Conservation (phyloP, 92 coral and sea anemone species). For the Hydrozoanthus gracilis region DNA sequence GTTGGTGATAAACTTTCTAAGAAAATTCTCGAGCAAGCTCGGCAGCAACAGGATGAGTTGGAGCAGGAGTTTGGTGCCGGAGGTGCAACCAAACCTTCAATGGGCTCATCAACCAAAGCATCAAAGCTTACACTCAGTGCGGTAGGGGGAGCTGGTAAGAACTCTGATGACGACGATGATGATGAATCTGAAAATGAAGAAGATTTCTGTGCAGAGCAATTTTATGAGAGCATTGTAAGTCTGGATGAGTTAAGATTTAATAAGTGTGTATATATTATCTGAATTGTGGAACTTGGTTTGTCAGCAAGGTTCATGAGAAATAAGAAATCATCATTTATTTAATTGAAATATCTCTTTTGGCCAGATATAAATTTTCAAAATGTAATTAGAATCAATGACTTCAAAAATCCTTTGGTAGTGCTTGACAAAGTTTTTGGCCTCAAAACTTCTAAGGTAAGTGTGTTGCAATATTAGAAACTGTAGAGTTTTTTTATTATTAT, state of each 20-base stretch:
- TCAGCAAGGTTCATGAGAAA: no score
- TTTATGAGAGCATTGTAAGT: slow-evolving; percentile 94
- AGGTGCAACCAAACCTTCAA: neutral
- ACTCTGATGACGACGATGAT: slow-evolving; percentile 58
- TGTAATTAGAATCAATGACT: no score
- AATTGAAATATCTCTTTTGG: no score
- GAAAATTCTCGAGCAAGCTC: slow-evolving; percentile 94
- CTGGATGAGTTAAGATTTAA: neutral
- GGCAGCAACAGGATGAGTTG: slow-evolving; percentile 93
- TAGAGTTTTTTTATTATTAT: no score
- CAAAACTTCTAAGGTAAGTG: no score
- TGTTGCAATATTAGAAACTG: no score
- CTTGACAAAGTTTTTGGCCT: no score
- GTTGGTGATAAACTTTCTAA: slow-evolving; percentile 93
- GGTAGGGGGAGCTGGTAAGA: slow-evolving; percentile 59
- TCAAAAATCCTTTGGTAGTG: no score
- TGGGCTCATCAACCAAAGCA: slow-evolving; percentile 4
- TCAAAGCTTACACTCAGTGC: slow-evolving; percentile 69
- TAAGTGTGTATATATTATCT: neutral
- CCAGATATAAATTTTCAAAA: no score
- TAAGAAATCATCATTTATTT: no score
- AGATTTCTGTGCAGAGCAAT: slow-evolving; percentile 66
- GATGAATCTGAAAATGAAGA: slow-evolving; percentile 74
- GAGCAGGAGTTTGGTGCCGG: slow-evolving; percentile 83
- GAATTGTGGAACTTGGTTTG: no score